A percentile compares a stretch with the other conserved stretches of the same genome.
These are phyloP conservation scores for Alviniconcha marisindica DNA, from an alignment of 1,140 invertebrate genomes.

Conservation along the genomic window DNA sequence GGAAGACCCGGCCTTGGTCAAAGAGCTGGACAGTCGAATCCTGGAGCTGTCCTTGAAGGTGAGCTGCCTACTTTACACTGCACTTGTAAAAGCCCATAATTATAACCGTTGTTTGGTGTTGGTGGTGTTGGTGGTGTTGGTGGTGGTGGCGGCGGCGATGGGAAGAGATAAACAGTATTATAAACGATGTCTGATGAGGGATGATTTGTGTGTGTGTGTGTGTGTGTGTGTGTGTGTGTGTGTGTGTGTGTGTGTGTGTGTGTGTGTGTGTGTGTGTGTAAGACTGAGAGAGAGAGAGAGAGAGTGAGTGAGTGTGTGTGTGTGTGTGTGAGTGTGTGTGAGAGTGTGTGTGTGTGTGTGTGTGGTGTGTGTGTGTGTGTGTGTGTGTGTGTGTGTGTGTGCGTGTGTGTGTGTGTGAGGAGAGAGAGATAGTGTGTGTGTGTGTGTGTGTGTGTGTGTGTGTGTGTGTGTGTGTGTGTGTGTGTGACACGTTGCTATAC, in stretches of 20 bases:
- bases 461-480: background rate
- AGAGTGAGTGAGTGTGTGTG: background rate
- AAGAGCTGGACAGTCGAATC: slow-evolving; percentile 51
- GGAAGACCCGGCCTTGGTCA: slow-evolving; percentile 42
- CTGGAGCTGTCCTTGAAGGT: slow-evolving; percentile 64
- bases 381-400: background rate
- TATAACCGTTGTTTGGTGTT: background rate
- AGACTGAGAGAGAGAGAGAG: too few species aligned
- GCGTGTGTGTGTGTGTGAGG: background rate
- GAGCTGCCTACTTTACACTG: background rate
- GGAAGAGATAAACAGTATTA: too few species aligned
- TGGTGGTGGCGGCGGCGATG: too few species aligned
- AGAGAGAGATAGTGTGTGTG: too few species aligned
- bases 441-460: background rate
- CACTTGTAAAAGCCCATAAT: background rate
- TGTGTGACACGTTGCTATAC: too few species aligned
- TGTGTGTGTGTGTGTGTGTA: background rate
- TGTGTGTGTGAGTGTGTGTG: background rate
- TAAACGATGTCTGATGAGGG: background rate
- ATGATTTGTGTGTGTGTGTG: background rate
- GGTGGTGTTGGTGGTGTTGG: too few species aligned
- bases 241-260: background rate
- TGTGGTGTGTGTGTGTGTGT: background rate
- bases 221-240: too few species aligned
- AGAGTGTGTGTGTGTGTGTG: too few species aligned